Conservation (phyloP, 2,888 invertebrate species). For the Nowickia ferox region DNA sequence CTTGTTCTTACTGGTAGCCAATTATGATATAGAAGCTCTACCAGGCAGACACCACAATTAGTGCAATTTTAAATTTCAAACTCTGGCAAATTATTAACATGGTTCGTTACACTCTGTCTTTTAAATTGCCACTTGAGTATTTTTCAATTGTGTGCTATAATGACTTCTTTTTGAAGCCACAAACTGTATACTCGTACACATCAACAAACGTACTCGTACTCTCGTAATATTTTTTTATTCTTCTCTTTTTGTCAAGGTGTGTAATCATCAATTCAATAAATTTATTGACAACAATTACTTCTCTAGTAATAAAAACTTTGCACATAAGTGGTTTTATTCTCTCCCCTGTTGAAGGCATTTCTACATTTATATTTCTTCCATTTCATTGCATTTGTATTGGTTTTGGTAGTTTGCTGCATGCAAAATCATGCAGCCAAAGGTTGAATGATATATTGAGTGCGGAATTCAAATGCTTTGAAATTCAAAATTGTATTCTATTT, state of each 20-base stretch:
- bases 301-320: constrained; percentile 38
- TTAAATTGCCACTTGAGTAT: neutral
- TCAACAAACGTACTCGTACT: too few relatives aligned
- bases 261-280: constrained; percentile 45
- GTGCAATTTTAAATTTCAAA: neutral
- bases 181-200: too few relatives aligned
- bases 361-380: neutral
- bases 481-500: neutral
- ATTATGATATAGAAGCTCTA: neutral
- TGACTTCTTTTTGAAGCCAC: neutral
- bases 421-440: neutral
- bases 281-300: constrained; percentile 54
- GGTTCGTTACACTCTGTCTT: neutral
- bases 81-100: neutral
- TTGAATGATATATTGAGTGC: constrained; percentile 12
- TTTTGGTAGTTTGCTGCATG: neutral
- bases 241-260: constrained; percentile 44
- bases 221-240: neutral
- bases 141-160: constrained; percentile 1
- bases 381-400: neutral
- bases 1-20: too few relatives aligned
- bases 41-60: neutral
- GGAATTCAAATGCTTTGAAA: neutral
- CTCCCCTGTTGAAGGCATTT: neutral
- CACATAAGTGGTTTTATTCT: neutral